Evolutionary conservation across 2,797 vertebrate genomes (phyloP), one percentile per base, ranked within the genome.

Genomic region (Centroberyx gerrardi): DNA sequence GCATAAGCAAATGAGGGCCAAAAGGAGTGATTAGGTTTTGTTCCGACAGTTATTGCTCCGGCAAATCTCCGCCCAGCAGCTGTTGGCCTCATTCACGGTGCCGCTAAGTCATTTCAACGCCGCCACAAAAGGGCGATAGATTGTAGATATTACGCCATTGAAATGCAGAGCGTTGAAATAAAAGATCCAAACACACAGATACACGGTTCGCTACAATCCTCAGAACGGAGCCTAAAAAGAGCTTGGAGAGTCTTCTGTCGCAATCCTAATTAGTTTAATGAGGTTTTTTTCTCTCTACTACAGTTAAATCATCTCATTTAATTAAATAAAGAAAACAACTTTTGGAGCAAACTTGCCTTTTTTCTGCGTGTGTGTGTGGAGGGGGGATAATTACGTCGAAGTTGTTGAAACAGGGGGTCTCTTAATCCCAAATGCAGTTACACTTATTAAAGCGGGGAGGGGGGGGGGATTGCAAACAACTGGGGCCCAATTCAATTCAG

Each of bases 271-370:
- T 85, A 90, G 80, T 80, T 87, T 82, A 91, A 92, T 87, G 83
- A 85, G 63, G 28, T 82, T 79, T 72, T 22, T 22, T 22, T 22
- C 22, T 27, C 73, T 55, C 61, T 33, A 77, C 65, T 68, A 76
- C 59, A 79, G 76, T 82, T 66, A 87, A 88, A 81, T 87, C 59
- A 84, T 52, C 70, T 83, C 66, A 74, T 89, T 88, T 88, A 88
- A 92, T 91, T 87, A 90, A 91, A 91, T 81, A 87, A 81, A 88
- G 84, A 85, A 84, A 89, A 88, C 76, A 89, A 90, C 74, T 79
- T 85, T 78, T 62, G 54, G 38, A 62, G 69, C 40, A n/a, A 70
- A 59, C 48, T 62, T 62, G 31, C 33, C 33, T n/a, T n/a, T 59
- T 36, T 58, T n/a, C 13, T 49, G 72, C 13, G 56, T 12, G 68